Percentiles rank a stretch among this genome's conserved stretches.
Evolutionary conservation across 2,113 vertebrate genomes (phyloP).

Genomic region (Hyla sarda): DNA sequence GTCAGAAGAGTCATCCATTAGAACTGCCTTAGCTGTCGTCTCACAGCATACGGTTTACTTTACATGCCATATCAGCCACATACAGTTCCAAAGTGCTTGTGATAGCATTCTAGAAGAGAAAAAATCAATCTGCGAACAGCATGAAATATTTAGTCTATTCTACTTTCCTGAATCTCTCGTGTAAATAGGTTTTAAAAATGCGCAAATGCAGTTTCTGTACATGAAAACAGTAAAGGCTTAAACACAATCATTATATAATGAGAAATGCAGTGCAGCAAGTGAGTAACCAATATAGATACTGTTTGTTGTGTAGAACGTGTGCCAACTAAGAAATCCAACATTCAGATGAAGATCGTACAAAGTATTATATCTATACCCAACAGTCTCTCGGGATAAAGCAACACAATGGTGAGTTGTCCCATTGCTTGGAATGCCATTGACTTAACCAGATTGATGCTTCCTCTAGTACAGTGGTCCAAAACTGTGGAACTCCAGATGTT

Average conservation of each 20-base stretch:
- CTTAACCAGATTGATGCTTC: too few relatives aligned
- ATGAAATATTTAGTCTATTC: slow-evolving; percentile 74
- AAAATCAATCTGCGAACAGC: slow-evolving; percentile 68
- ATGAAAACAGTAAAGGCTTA: not conserved
- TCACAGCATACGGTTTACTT: slow-evolving; percentile 56
- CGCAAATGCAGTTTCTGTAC: slow-evolving; percentile 39
- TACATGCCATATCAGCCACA: slow-evolving; percentile 60
- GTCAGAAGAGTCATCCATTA: slow-evolving; percentile 62
- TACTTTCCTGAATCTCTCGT: slow-evolving; percentile 61
- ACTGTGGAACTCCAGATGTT: too few relatives aligned
- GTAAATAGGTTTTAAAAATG: slow-evolving; percentile 63
- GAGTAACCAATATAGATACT: not conserved
- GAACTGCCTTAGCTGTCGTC: slow-evolving; percentile 61
- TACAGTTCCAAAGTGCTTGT: slow-evolving; percentile 68
- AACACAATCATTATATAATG: too few relatives aligned
- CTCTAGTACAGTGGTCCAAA: too few relatives aligned
- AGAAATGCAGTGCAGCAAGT: not conserved
- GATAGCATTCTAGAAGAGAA: slow-evolving; percentile 60
- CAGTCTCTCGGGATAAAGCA: too few relatives aligned
- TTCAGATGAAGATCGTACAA: too few relatives aligned
- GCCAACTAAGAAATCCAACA: too few relatives aligned
- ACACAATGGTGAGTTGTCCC: too few relatives aligned
- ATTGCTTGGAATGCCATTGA: too few relatives aligned
- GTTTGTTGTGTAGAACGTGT: too few relatives aligned
- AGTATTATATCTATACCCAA: too few relatives aligned